phyloP scores from a whole-genome alignment of 1,140 invertebrate genomes.

The Centruroides sculpturatus region DNA sequence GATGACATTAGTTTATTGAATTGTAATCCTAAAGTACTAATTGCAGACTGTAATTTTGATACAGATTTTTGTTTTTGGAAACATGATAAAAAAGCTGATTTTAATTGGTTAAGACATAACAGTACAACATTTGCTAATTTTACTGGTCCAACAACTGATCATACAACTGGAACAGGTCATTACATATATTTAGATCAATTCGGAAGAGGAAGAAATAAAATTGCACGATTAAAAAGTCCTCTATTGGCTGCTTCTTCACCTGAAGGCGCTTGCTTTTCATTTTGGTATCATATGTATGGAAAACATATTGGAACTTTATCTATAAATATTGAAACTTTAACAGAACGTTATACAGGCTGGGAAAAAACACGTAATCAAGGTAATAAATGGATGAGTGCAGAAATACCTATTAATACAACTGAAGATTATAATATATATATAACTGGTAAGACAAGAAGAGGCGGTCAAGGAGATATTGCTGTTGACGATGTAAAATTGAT shows the following conservation, averaged over 20 bases:
- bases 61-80: conserved; percentile 12
- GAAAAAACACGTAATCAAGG: conserved; percentile 1
- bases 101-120: conserved; percentile 9
- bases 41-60: conserved; percentile 16
- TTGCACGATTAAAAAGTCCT: conserved; percentile 7
- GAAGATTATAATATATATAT: conserved; percentile 5
- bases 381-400: conserved; percentile 7
- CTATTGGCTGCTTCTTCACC: conserved; percentile 1
- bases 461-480: conserved; percentile 25
- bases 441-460: background rate
- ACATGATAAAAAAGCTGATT: background rate
- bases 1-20: conserved; percentile 13
- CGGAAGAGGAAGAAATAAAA: background rate
- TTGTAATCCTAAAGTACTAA: conserved; percentile 15
- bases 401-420: background rate
- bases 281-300: conserved; percentile 23
- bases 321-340: background rate
- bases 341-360: background rate
- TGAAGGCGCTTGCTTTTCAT: conserved; percentile 15
- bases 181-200: conserved; percentile 18
- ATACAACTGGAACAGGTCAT: conserved; percentile 16
- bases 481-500: conserved; percentile 29
- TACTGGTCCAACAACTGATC: conserved; percentile 17
- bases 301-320: conserved; percentile 8
- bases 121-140: conserved; percentile 1